Evolutionary conservation across 2,797 vertebrate genomes (phyloP).

Genomic region (Alca torda): DNA sequence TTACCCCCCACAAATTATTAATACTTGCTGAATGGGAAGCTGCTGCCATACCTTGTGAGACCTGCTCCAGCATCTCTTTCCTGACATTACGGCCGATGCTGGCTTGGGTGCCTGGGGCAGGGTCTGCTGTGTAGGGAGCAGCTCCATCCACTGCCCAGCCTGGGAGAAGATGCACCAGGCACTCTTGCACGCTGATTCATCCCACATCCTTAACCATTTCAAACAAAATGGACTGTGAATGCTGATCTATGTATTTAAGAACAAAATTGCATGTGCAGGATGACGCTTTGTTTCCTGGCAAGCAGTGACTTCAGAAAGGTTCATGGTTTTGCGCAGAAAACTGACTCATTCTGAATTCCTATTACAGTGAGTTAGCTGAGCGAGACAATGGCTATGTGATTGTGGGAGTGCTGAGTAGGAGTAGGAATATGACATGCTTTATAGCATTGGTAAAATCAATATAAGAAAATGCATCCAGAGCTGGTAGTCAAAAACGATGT

Average conservation of each 20-base stretch:
- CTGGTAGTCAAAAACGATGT: neutral
- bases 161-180: neutral
- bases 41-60: neutral
- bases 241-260: neutral
- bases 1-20: neutral
- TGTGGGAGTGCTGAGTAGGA: neutral
- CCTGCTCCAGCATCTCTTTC: neutral
- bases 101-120: neutral
- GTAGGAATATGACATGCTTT: neutral
- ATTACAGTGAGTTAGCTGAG: neutral
- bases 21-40: neutral
- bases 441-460: neutral
- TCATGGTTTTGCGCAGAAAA: neutral
- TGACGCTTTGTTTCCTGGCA: neutral
- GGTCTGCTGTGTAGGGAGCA: accelerated
- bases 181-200: accelerated
- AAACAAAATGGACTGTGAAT: neutral
- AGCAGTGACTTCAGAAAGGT: neutral
- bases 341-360: neutral
- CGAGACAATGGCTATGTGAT: neutral
- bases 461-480: neutral
- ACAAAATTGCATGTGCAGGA: neutral
- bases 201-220: neutral
- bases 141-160: neutral
- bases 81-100: neutral